phyloP scores from a whole-genome alignment of 2,888 invertebrate species.

The Drosophila seclusa region DNA sequence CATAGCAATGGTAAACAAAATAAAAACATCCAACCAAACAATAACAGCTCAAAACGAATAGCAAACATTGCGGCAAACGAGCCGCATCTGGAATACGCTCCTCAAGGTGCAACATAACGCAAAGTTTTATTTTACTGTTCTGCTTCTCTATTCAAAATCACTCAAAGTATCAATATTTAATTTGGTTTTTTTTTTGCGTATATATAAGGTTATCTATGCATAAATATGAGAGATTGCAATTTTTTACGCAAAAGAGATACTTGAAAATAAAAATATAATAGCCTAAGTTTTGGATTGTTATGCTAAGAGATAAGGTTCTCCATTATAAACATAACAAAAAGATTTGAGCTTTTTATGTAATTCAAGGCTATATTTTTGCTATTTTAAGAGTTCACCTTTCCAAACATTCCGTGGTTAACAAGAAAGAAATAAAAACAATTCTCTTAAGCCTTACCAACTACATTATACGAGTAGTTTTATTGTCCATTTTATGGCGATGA shows the following conservation, averaged over 20 bases:
- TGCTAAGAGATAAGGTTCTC: not conserved
- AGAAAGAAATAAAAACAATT: not conserved
- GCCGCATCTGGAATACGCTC: slow-evolving; percentile 50
- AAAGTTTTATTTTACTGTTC: not conserved
- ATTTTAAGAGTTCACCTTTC: not conserved
- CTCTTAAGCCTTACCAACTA: not conserved
- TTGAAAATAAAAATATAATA: not conserved
- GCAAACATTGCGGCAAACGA: slow-evolving; percentile 42
- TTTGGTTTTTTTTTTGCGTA: no score
- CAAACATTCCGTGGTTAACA: not conserved
- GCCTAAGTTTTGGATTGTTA: not conserved
- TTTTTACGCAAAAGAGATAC: not conserved
- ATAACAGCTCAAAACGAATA: slow-evolving; percentile 46
- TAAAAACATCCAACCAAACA: slow-evolving; percentile 16
- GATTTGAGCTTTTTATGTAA: not conserved
- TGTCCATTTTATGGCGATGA: slow-evolving; percentile 10
- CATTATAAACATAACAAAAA: not conserved
- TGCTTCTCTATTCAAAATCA: not conserved
- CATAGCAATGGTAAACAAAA: slow-evolving; percentile 26
- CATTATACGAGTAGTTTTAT: slow-evolving; percentile 10
- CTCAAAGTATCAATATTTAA: not conserved
- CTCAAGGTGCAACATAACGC: not conserved
- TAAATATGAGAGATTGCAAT: not conserved
- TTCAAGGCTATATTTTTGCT: not conserved
- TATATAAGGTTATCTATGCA: not conserved